Evolutionary conservation across 2,888 invertebrate genomes (phyloP).

Genomic region (Tetragonula carbonaria): DNA sequence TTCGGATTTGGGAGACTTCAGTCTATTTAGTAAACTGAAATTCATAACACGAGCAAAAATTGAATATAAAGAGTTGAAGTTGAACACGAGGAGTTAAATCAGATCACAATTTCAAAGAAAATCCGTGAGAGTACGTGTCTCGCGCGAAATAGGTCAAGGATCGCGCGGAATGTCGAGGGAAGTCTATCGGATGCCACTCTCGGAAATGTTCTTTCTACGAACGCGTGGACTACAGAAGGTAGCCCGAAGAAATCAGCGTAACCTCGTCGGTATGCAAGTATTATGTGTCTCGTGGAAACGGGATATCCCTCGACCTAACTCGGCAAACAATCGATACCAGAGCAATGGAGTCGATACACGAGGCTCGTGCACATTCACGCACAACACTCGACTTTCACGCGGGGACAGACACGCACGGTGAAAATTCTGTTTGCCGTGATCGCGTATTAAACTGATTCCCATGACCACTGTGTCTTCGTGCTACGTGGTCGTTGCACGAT

Average conservation of each 20-base stretch:
- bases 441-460: constrained; percentile 71
- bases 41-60: no score
- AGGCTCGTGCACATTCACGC: constrained; percentile 32
- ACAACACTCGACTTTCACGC: constrained; percentile 5
- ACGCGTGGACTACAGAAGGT: constrained; percentile 42
- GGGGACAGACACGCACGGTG: neutral
- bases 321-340: constrained; percentile 80
- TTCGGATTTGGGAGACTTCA: no score
- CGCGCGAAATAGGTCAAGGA: neutral
- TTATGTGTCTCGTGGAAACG: constrained; percentile 82
- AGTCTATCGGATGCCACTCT: neutral
- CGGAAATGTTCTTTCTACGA: constrained; percentile 30
- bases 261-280: constrained; percentile 79
- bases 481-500: neutral
- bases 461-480: constrained; percentile 56
- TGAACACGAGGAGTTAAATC: no score
- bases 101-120: no score
- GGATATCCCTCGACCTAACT: constrained; percentile 80
- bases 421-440: constrained; percentile 58
- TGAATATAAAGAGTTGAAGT: no score
- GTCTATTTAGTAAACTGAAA: no score
- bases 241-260: constrained; percentile 69
- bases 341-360: constrained; percentile 67
- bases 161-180: neutral
- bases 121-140: neutral